Base-by-base conservation (phyloP, 2,888 invertebrate genomes). In the Leptogaster cylindrica region DNA sequence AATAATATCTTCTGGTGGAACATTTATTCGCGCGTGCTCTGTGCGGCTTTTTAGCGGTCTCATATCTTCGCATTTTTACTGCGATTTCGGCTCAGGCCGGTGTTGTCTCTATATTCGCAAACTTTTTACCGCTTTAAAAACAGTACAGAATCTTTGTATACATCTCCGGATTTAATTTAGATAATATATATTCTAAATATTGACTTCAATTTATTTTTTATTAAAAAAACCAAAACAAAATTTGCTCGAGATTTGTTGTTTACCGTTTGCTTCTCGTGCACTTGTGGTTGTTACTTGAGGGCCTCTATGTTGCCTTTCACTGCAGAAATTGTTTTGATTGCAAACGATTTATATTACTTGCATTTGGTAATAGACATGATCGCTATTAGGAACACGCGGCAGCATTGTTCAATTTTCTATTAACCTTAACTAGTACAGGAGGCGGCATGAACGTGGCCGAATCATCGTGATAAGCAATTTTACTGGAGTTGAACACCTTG, bases 121-220 rank as follows among this genome's bases (percentile, higher is more conserved):
- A n/a, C n/a, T n/a, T n/a, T n/a, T n/a, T n/a, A n/a, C n/a, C n/a
- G n/a, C n/a, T n/a, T n/a, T n/a, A n/a, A n/a, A n/a, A n/a, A n/a
- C n/a, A n/a, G n/a, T n/a, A n/a, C n/a, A n/a, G n/a, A n/a, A n/a
- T n/a, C n/a, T n/a, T n/a, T n/a, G n/a, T n/a, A n/a, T n/a, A n/a
- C n/a, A n/a, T n/a, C n/a, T 7, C 51, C 28, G 51, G 51, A 51
- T 51, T 51, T 51, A 51, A 51, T 51, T 51, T 51, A 51, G 51
- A 51, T 51, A 51, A 51, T 28, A 51, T 25, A 28, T 51, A 28
- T 51, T 28, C 51, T n/a, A 51, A 16, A 28, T 28, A 18, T 51
- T 28, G 16, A 27, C 16, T 51, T 51, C 51, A 51, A 51, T 51
- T 51, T 51, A 51, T 51, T 51, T 51, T 33, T 46, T 46, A 46